A percentile compares a stretch with the other conserved stretches of the same genome.
Conservation (phyloP, 2,888 invertebrate genomes). For the Protophormia terraenovae region DNA sequence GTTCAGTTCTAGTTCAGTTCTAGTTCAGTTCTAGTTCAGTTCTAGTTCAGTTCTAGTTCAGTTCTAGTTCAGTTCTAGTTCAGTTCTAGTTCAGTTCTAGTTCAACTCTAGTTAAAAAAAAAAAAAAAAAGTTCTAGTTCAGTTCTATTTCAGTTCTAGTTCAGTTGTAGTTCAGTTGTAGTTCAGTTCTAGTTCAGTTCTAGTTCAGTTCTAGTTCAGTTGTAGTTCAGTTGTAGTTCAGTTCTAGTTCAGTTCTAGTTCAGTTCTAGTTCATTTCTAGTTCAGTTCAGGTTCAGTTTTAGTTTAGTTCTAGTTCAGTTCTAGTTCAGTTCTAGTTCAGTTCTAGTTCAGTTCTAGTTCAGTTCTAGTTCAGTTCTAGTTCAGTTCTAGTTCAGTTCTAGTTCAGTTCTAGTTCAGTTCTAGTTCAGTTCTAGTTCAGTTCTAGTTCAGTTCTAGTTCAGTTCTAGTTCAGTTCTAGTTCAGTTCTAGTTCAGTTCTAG, state of each 20-base stretch:
- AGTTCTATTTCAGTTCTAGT: not conserved
- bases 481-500: not conserved
- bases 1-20: not conserved
- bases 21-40: not conserved
- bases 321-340: not conserved
- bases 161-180: not conserved
- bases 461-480: not conserved
- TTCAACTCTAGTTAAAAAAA: not conserved
- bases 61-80: not conserved
- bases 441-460: not conserved
- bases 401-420: not conserved
- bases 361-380: not conserved
- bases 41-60: not conserved
- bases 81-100: not conserved
- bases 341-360: not conserved
- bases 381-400: not conserved
- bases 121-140: not conserved
- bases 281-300: not conserved
- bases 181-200: not conserved
- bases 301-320: not conserved
- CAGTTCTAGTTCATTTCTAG: not conserved
- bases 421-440: not conserved
- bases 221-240: not conserved
- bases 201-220: not conserved
- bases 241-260: not conserved